Evolutionary conservation across 2,888 invertebrate genomes (phyloP), one percentile per base, ranked within the genome.

Genomic region (Mellilla xanthometata): DNA sequence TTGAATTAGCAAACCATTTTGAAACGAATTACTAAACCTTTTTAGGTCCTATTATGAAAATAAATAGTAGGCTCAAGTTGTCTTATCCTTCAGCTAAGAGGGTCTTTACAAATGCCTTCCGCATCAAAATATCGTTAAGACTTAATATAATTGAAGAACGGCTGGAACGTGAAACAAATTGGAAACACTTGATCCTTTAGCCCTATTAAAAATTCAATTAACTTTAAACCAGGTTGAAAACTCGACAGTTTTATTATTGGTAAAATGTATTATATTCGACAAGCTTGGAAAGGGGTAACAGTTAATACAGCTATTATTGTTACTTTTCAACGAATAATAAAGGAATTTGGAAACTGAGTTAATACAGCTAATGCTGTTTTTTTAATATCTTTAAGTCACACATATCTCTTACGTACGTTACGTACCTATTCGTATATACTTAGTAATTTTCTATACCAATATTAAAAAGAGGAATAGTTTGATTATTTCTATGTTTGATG

Each of bases 121-220:
- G 28, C 24, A 39, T 33, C n/a, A 45, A 22, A 33, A 28, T 31
- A 26, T 44, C 42, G 48, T 54, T 44, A 39, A 40, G 26, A 31
- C 39, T 36, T 22, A 27, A 35, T 30, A 35, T 40, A 44, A 48
- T 44, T 40, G 22, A 29, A 27, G 39, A 39, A 30, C 27, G 23
- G 33, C 39, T 29, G 28, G 28, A 33, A 24, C 39, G 39, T 33
- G 26, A 12, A 29, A 39, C 23, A 44, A 39, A 39, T 39, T 44
- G 32, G 22, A 38, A 32, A 32, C 3, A 39, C 38, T 39, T 28
- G 15, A 15, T 7, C 7, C 19, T 24, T 22, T 24, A n/a, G 13
- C 2, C 28, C 34, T 8, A 12, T 31, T 31, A n/a, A 27, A 31
- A 32, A 27, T 43, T 32, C 38, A 38, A 43, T 43, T 38, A 43